Conservation (phyloP, 2,888 invertebrate genomes). For the Eupithecia tripunctaria region DNA sequence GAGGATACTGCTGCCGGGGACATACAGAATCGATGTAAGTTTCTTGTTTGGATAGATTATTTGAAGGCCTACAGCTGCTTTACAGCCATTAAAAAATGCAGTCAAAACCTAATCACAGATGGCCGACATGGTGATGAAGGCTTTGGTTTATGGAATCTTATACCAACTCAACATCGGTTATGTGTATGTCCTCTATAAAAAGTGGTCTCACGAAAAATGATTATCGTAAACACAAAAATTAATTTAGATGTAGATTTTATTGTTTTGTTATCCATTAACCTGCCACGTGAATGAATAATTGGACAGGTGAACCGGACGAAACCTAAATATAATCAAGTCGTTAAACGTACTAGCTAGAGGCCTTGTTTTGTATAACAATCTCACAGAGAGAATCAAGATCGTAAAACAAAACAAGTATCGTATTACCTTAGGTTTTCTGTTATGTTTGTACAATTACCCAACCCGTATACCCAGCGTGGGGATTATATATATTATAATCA, state of each 20-base stretch:
- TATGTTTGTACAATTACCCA: not conserved
- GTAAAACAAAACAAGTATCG: not conserved
- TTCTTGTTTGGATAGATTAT: not conserved
- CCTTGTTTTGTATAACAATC: not conserved
- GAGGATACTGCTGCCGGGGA: constrained; percentile 94
- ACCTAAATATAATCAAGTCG: not conserved
- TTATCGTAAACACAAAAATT: not conserved
- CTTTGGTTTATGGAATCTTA: not conserved
- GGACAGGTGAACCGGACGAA: not conserved
- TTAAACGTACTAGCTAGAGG: not conserved
- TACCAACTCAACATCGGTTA: not conserved
- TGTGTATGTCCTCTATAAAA: not conserved
- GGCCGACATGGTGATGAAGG: not conserved
- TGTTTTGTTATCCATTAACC: not conserved
- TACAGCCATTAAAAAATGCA: not conserved
- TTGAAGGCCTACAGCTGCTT: not conserved
- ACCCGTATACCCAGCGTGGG: too few relatives aligned
- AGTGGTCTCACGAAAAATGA: not conserved
- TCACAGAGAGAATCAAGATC: not conserved
- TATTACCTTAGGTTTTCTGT: not conserved
- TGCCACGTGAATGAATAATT: not conserved
- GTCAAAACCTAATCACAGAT: not conserved
- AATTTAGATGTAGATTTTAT: constrained; percentile 3
- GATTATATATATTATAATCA: too few relatives aligned
- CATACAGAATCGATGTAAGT: constrained; percentile 92